phyloP scores from a whole-genome alignment of 2,888 invertebrate genomes.

The Caenorhabditis doughertyi region DNA sequence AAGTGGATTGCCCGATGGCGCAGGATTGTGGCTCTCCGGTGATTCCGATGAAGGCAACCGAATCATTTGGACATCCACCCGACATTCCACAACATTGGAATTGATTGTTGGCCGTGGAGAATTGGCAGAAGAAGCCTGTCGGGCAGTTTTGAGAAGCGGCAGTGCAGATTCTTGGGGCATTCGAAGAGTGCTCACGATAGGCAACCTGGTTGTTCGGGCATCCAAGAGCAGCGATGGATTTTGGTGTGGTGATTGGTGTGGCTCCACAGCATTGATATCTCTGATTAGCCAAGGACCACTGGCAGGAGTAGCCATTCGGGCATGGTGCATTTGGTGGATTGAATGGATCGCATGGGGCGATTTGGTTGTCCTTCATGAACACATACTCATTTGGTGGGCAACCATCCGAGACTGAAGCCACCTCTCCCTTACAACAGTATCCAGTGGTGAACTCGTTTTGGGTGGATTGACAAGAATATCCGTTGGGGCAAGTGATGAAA shows the following conservation, averaged over 20 bases:
- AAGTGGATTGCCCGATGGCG: slow-evolving; percentile 80
- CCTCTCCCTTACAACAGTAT: slow-evolving; percentile 81
- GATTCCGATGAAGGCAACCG: slow-evolving; percentile 81
- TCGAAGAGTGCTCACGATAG: slow-evolving; percentile 76
- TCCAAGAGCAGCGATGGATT: slow-evolving; percentile 79
- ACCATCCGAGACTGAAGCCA: slow-evolving; percentile 78
- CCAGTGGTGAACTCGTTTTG: slow-evolving; percentile 80
- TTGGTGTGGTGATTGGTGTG: slow-evolving; percentile 80
- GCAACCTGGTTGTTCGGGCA: slow-evolving; percentile 82
- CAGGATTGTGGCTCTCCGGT: slow-evolving; percentile 81
- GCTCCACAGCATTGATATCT: slow-evolving; percentile 81
- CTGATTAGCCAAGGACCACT: slow-evolving; percentile 82
- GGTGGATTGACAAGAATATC: slow-evolving; percentile 77
- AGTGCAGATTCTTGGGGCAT: slow-evolving; percentile 78
- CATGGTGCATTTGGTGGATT: slow-evolving; percentile 78
- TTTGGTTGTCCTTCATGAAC: slow-evolving; percentile 82
- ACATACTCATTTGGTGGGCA: slow-evolving; percentile 82
- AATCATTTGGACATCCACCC: slow-evolving; percentile 81
- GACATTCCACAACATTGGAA: slow-evolving; percentile 82
- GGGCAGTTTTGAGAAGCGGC: slow-evolving; percentile 80
- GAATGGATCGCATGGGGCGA: slow-evolving; percentile 82
- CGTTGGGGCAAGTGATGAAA: slow-evolving; percentile 82
- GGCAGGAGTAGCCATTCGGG: slow-evolving; percentile 80
- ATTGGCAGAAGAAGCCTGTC: slow-evolving; percentile 81
- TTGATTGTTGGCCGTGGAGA: slow-evolving; percentile 78